Percentiles rank a stretch among this genome's conserved stretches.
phyloP scores from a whole-genome alignment of 2,113 vertebrate genomes.

The Cinclus mexicanus region DNA sequence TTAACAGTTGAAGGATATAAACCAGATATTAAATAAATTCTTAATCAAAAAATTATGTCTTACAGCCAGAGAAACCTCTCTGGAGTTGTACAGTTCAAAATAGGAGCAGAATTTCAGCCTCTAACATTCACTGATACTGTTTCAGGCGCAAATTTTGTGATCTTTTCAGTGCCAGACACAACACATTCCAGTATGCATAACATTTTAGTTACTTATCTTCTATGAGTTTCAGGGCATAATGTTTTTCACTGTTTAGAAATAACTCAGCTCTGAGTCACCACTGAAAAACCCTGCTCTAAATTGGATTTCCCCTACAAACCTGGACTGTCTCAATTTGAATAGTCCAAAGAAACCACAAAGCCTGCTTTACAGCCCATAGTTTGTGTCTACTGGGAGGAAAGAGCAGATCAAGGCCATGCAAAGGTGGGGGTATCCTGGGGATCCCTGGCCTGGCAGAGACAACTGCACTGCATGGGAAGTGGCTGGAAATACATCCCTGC shows the following conservation, averaged over 20 bases:
- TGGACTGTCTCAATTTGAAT: not conserved
- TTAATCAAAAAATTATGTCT: conserved; percentile 10
- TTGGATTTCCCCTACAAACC: not conserved
- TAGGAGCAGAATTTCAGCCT: conserved; percentile 20
- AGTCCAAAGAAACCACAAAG: not conserved
- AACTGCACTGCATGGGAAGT: not conserved
- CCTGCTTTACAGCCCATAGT: not conserved
- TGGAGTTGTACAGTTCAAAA: not conserved
- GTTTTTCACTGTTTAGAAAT: conserved; percentile 47
- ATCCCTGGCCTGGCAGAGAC: not conserved
- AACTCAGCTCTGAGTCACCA: conserved; percentile 9
- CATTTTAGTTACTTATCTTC: conserved; percentile 23
- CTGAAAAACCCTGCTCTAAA: not conserved
- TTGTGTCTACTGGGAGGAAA: not conserved
- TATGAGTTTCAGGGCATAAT: not conserved
- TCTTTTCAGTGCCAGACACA: conserved; percentile 39
- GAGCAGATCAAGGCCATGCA: not conserved
- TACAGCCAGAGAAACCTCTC: not conserved
- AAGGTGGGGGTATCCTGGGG: not conserved
- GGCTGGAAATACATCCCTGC: not conserved
- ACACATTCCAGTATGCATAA: conserved; percentile 6
- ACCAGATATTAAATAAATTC: conserved; percentile 3
- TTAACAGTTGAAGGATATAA: conserved; percentile 1
- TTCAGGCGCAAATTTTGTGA: conserved; percentile 35
- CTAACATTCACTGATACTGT: not conserved